phyloP scores from a whole-genome alignment of 2,888 invertebrate species.

The Leucozona laternaria region DNA sequence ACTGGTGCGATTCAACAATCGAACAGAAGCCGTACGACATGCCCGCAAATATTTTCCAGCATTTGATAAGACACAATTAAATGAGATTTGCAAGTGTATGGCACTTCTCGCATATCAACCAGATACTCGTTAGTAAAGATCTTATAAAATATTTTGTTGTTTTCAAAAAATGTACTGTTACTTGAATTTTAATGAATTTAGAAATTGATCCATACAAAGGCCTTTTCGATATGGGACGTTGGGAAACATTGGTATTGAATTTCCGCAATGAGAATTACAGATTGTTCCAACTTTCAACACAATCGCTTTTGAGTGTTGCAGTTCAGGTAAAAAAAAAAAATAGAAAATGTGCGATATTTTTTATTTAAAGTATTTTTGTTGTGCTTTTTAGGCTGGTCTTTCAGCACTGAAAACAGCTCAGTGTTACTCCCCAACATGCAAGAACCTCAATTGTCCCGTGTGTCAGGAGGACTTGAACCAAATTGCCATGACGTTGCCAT shows the following conservation, averaged over 20 bases:
- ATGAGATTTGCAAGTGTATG: slow-evolving; percentile 97
- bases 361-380: slow-evolving; percentile 1
- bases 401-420: slow-evolving; percentile 98
- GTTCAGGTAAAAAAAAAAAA: slow-evolving; percentile 86
- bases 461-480: slow-evolving; percentile 94
- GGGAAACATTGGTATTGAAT: slow-evolving; percentile 93
- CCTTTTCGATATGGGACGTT: slow-evolving; percentile 88
- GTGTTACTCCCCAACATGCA: slow-evolving; percentile 89
- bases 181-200: slow-evolving; percentile 77
- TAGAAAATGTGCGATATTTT: not conserved
- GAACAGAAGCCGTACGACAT: slow-evolving; percentile 97
- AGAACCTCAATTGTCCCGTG: slow-evolving; percentile 95
- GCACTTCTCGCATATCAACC: slow-evolving; percentile 97
- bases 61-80: slow-evolving; percentile 93
- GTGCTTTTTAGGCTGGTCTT: slow-evolving; percentile 88
- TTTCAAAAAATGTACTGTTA: slow-evolving; percentile 21
- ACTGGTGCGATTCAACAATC: slow-evolving; percentile 92
- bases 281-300: slow-evolving; percentile 95
- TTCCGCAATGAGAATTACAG: slow-evolving; percentile 97
- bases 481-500: slow-evolving; percentile 94
- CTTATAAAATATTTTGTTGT: not conserved
- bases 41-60: slow-evolving; percentile 96
- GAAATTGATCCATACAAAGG: slow-evolving; percentile 89
- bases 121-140: slow-evolving; percentile 86
- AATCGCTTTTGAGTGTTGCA: slow-evolving; percentile 95